These are phyloP conservation scores for Acanthurus lineatus DNA, from an alignment of 2,797 vertebrate species.

Conservation along the genomic window DNA sequence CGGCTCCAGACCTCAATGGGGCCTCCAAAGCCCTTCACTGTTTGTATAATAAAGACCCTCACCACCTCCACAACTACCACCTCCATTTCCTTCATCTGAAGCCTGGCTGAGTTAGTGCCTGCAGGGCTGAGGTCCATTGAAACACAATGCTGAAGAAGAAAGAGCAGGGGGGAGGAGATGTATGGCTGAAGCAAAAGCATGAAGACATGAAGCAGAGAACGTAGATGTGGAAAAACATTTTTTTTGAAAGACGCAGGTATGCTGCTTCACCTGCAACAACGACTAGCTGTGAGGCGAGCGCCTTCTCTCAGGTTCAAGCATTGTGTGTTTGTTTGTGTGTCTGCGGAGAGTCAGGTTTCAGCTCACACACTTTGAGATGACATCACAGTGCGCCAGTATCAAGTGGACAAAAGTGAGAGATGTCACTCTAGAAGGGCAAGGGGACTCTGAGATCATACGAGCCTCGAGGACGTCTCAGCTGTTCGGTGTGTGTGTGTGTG, in stretches of 20 bases:
- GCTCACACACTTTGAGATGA: slow-evolving; percentile 67
- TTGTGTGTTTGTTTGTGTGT: slow-evolving; percentile 6
- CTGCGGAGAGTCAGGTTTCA: slow-evolving; percentile 56
- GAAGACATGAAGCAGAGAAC: background rate
- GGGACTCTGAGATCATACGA: slow-evolving; percentile 62
- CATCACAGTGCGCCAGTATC: slow-evolving; percentile 64
- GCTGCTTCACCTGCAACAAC: slow-evolving; percentile 21
- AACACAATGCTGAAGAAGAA: slow-evolving; percentile 43
- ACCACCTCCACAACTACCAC: slow-evolving; percentile 69
- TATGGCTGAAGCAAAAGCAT: background rate
- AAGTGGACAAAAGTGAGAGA: slow-evolving; percentile 64
- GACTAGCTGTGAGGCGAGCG: background rate
- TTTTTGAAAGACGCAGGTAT: background rate
- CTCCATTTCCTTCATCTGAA: slow-evolving; percentile 71
- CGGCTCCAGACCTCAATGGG: slow-evolving; percentile 79
- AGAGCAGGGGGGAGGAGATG: background rate
- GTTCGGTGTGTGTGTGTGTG: slow-evolving; percentile 34
- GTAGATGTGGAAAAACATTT: background rate
- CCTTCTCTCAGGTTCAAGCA: slow-evolving; percentile 20
- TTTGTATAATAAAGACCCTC: slow-evolving; percentile 86
- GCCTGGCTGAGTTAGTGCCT: slow-evolving; percentile 59
- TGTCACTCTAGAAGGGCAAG: slow-evolving; percentile 76
- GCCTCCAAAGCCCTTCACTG: slow-evolving; percentile 81
- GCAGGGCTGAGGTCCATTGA: slow-evolving; percentile 54
- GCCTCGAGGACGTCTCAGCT: slow-evolving; percentile 50